A percentile compares a stretch with the other conserved stretches of the same genome.
These are phyloP conservation scores for Ciconia stormi DNA, from an alignment of 2,113 vertebrate genomes.

Conservation along the genomic window DNA sequence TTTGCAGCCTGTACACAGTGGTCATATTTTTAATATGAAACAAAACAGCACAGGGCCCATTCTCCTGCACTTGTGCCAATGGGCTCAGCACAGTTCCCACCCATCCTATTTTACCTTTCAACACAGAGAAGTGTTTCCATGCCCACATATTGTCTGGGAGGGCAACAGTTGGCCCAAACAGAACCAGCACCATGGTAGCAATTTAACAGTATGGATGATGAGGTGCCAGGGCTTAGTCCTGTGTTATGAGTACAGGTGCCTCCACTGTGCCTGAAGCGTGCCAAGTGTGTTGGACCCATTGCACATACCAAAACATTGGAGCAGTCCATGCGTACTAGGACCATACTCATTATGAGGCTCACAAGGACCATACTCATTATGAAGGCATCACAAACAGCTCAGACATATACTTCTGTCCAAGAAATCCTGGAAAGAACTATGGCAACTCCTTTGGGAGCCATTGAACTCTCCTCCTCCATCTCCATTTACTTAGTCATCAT, in stretches of 20 bases:
- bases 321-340: not conserved
- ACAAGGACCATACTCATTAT: not conserved
- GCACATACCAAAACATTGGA: not conserved
- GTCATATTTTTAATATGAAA: not conserved
- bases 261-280: not conserved
- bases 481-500: constrained; percentile 50
- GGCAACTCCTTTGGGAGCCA: constrained; percentile 34
- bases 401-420: constrained; percentile 1
- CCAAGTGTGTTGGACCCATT: not conserved
- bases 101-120: not conserved
- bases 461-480: constrained; percentile 18
- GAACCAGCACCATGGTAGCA: not conserved
- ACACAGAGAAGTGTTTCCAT: not conserved
- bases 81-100: not conserved
- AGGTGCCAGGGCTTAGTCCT: not conserved
- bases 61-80: not conserved
- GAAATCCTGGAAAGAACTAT: constrained; percentile 58
- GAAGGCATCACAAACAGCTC: constrained; percentile 35
- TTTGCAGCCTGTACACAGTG: not conserved
- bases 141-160: not conserved
- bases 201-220: not conserved
- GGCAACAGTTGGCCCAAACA: not conserved
- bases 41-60: not conserved
- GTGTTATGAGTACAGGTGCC: not conserved
- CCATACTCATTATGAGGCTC: not conserved